Evolutionary conservation across 2,888 invertebrate species (phyloP), one percentile per base, ranked within the genome.

Genomic region (Epicampocera succincta): DNA sequence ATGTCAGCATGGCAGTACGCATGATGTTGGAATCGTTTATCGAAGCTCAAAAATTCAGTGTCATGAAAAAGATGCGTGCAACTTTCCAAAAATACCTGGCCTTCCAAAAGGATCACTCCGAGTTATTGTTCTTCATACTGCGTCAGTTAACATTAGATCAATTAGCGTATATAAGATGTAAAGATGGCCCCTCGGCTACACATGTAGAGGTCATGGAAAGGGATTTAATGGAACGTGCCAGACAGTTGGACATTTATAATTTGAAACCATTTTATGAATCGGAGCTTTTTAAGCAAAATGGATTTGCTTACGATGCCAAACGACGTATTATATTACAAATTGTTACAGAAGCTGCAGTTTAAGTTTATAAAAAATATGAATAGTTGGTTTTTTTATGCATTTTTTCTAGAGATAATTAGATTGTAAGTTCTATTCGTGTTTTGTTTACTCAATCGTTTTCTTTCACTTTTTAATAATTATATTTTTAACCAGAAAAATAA

Each of bases 1-100:
- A 99, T 91, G 98, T 99, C 11, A 98, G 98, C 91, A 95, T 99
- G 94, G 98, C 99, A 38, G 98, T 99, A 83, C 93, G 98, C 73
- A 97, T 98, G 92, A 97, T 98, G 95, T 93, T 99, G 72, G 99
- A 99, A 91, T 98, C 98, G 89, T 99, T 99, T 92, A 97, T 99
- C 71, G 97, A 97, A 86, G 99, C 99, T 0, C 99, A 99, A 92
- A 99, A 99, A 91, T 99, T 97, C 93, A 97, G 97, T 87, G 97
- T 99, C 33, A 99, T 98, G 98, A 95, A 97, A 86, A 94, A 95
- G 60, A 99, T 99, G 98, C 94, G 95, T 92, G 95, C 84, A 71
- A 96, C 96, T 86, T 99, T 99, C 94, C 95, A 96, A 87, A 95
- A 96, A 85, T 99, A 98, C 92, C 92, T 99, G 58, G 93, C 96